Evolutionary conservation across 2,113 vertebrate genomes (phyloP).

Genomic region (Clarias gariepinus): DNA sequence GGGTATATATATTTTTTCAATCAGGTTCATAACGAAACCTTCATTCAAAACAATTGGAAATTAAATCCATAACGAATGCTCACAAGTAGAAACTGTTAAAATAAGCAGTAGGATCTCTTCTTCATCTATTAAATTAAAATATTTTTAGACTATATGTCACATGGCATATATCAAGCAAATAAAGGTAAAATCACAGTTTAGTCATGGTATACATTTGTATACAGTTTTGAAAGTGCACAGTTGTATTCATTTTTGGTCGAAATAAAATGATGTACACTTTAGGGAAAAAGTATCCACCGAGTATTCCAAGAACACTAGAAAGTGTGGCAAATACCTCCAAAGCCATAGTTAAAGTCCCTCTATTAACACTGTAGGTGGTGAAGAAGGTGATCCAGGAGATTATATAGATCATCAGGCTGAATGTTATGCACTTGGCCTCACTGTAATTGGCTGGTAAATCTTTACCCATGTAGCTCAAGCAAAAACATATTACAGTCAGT

Average conservation of each 20-base stretch:
- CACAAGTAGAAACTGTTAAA: conserved; percentile 1
- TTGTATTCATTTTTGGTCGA: conserved; percentile 72
- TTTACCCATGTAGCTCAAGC: conserved; percentile 81
- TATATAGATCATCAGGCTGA: conserved; percentile 79
- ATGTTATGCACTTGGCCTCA: conserved; percentile 80
- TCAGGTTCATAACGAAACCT: conserved; percentile 23
- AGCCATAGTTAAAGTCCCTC: conserved; percentile 67
- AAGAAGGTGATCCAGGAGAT: conserved; percentile 77
- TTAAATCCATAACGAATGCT: conserved; percentile 34
- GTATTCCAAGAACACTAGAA: conserved; percentile 70
- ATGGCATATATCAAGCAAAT: conserved; percentile 31
- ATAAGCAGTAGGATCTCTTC: conserved; percentile 2
- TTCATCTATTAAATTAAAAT: conserved; percentile 34
- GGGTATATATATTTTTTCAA: neutral
- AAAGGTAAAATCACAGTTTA: conserved; percentile 55
- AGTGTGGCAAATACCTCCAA: conserved; percentile 69
- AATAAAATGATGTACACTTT: conserved; percentile 76
- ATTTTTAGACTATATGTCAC: neutral
- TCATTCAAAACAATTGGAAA: neutral
- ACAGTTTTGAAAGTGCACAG: conserved; percentile 76
- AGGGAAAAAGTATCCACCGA: conserved; percentile 73
- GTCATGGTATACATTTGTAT: conserved; percentile 80
- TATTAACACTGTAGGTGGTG: conserved; percentile 73
- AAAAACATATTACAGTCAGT: conserved; percentile 75
- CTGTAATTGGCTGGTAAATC: conserved; percentile 85